A percentile compares a stretch with the other conserved stretches of the same genome.
Evolutionary conservation across 2,797 vertebrate species (phyloP).

Genomic region (Danionella dracula): DNA sequence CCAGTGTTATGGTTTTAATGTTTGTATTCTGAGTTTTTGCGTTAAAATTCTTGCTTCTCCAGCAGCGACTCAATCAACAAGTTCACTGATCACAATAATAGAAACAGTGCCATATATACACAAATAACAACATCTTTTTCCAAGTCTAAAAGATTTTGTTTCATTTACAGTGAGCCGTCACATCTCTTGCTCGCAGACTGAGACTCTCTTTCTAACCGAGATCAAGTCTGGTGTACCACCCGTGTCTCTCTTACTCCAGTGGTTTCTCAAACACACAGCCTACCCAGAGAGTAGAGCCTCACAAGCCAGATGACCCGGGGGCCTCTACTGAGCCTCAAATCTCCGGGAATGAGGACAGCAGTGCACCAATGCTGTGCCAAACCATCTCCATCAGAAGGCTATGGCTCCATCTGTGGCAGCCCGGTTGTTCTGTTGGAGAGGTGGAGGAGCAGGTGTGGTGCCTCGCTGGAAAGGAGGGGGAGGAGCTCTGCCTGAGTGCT

Average conservation of each 20-base stretch:
- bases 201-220: constrained; percentile 64
- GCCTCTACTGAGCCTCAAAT: constrained; percentile 51
- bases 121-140: too few relatives aligned
- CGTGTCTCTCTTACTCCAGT: constrained; percentile 11
- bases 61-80: too few relatives aligned
- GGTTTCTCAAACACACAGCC: constrained; percentile 23
- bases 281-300: constrained; percentile 39
- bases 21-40: too few relatives aligned
- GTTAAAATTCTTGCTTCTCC: too few relatives aligned
- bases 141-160: background rate
- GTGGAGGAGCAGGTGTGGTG: constrained; percentile 49
- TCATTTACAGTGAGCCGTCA: constrained; percentile 60
- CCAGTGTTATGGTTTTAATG: too few relatives aligned
- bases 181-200: constrained; percentile 63
- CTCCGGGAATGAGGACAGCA: constrained; percentile 12
- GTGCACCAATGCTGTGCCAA: constrained; percentile 35
- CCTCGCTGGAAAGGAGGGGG: constrained; percentile 65
- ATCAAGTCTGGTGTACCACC: constrained; percentile 30
- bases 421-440: constrained; percentile 56
- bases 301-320: constrained; percentile 47
- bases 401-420: constrained; percentile 36
- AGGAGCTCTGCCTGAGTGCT: constrained; percentile 52
- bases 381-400: constrained; percentile 3
- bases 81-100: too few relatives aligned
- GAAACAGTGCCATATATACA: too few relatives aligned